A percentile compares a stretch with the other conserved stretches of the same genome.
Evolutionary conservation across 1,140 invertebrate genomes (phyloP).

Genomic region (Adelges cooleyi): DNA sequence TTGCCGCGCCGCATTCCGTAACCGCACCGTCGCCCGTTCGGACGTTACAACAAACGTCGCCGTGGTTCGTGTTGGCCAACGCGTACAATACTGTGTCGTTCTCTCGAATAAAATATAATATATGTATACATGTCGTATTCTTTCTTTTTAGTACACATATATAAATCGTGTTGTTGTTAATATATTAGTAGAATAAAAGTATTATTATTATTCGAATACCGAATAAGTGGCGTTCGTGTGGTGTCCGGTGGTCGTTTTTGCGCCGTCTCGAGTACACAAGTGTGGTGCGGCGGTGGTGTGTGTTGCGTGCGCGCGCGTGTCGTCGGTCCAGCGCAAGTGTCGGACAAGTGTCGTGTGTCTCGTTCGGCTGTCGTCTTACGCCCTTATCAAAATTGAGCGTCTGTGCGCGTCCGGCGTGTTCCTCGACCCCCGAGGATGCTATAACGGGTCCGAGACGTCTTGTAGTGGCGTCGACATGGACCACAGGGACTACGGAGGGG

Average conservation of each 20-base stretch:
- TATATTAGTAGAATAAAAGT: too few relatives aligned
- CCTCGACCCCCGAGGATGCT: conserved; percentile 25
- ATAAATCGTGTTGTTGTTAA: too few relatives aligned
- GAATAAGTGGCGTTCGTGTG: neutral
- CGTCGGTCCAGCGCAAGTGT: too few relatives aligned
- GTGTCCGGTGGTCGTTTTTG: neutral
- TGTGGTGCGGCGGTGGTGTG: too few relatives aligned
- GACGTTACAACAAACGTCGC: neutral
- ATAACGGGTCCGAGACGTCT: conserved; percentile 27
- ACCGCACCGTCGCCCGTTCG: neutral
- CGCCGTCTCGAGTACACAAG: too few relatives aligned
- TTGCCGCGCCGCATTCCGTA: conserved; percentile 6
- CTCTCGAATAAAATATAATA: too few relatives aligned
- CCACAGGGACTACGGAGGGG: conserved; percentile 22
- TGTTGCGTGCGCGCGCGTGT: neutral
- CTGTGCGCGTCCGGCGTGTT: conserved; percentile 23
- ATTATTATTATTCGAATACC: too few relatives aligned
- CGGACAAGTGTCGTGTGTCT: too few relatives aligned
- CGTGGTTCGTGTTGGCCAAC: neutral
- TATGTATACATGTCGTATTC: too few relatives aligned
- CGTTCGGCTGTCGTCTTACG: neutral
- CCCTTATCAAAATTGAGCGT: conserved; percentile 17
- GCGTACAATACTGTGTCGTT: too few relatives aligned
- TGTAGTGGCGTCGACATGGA: conserved; percentile 25
- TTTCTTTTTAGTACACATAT: too few relatives aligned